A percentile compares a stretch with the other conserved stretches of the same genome.
phyloP scores from a whole-genome alignment of 2,113 vertebrate genomes.

The Arothron firmamentum region DNA sequence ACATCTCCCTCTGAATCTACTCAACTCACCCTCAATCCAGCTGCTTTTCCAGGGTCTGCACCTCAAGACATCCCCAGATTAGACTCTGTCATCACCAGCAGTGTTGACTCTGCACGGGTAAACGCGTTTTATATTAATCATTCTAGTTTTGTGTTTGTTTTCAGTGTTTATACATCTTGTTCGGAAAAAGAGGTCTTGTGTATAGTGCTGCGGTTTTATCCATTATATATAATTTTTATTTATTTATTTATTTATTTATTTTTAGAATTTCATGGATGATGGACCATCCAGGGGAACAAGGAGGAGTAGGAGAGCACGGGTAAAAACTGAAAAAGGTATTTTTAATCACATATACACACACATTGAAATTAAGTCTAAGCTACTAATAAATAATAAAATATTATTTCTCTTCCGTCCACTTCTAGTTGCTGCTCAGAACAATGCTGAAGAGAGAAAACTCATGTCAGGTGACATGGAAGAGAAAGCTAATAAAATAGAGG shows the following conservation, averaged over 20 bases:
- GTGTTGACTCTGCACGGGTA: not conserved
- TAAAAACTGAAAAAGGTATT: constrained; percentile 24
- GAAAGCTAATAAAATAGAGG: constrained; percentile 4
- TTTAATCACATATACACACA: not conserved
- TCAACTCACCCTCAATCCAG: not conserved
- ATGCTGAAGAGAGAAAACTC: constrained; percentile 4
- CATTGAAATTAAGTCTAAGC: not conserved
- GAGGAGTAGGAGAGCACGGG: not conserved
- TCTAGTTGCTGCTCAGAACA: constrained; percentile 25
- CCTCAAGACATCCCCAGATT: constrained; percentile 17
- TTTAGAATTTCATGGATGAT: constrained; percentile 22
- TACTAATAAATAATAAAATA: not conserved
- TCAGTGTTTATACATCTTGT: not conserved
- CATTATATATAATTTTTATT: not conserved
- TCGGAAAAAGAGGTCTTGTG: no score
- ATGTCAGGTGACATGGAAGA: not conserved
- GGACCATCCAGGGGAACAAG: not conserved
- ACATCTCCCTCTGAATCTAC: not conserved
- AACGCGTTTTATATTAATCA: not conserved
- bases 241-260: not conserved
- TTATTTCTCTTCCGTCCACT: not conserved
- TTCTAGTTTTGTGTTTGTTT: not conserved
- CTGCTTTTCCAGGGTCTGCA: not conserved
- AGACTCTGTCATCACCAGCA: constrained; percentile 1
- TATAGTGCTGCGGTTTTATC: not conserved